Percentiles rank a stretch among this genome's conserved stretches.
phyloP scores from a whole-genome alignment of 2,888 invertebrate species.

The Vesta saturnalis region DNA sequence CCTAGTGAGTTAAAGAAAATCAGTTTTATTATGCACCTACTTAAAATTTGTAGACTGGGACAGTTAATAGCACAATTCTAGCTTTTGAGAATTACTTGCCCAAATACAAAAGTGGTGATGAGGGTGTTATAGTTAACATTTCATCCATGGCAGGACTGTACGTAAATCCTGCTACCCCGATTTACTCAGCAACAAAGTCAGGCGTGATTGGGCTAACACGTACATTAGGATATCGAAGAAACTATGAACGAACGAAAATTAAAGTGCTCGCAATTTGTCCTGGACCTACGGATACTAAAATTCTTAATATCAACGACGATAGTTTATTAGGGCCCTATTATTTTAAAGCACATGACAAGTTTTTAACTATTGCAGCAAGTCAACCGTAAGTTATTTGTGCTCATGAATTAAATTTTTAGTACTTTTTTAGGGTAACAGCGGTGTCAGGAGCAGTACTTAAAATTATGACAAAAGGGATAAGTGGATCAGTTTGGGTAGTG shows the following conservation, averaged over 20 bases:
- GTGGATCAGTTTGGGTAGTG: neutral
- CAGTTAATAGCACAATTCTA: neutral
- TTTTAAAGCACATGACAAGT: neutral
- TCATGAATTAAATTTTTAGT: neutral
- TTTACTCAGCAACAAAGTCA: constrained; percentile 53
- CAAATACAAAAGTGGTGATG: neutral
- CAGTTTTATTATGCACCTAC: neutral
- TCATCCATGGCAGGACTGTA: neutral
- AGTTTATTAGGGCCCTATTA: neutral
- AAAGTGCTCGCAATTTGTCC: constrained; percentile 59
- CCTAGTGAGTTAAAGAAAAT: constrained; percentile 22
- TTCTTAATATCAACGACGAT: neutral
- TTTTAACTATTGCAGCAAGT: neutral
- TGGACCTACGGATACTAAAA: constrained; percentile 57
- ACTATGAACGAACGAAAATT: constrained; percentile 56
- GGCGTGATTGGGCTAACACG: constrained; percentile 54
- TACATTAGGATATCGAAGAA: constrained; percentile 50
- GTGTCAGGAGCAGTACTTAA: neutral
- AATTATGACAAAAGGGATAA: neutral
- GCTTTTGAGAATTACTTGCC: neutral
- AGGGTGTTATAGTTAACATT: neutral
- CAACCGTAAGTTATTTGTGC: neutral
- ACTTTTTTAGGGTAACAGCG: neutral
- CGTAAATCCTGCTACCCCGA: neutral
- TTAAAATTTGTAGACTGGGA: constrained; percentile 43